Base-by-base conservation (phyloP, 2,113 vertebrate species). In the Nyctereutes procyonoides region DNA sequence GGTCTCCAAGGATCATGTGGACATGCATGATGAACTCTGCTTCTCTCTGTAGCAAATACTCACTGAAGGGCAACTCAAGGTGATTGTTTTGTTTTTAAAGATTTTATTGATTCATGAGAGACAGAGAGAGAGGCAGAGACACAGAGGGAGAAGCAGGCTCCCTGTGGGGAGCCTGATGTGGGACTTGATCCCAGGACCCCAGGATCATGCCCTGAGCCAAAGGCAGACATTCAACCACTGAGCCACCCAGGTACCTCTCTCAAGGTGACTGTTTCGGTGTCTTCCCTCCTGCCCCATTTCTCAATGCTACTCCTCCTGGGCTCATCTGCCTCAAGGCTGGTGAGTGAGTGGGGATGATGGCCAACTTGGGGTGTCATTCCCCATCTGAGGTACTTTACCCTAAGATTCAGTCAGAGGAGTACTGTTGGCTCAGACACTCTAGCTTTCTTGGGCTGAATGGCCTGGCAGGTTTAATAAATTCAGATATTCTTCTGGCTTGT, bases 231-330 rank as follows among this genome's bases (percentile, higher is more conserved):
- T n/a, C n/a, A n/a, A 69, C 67, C 8, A n/a, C 67, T 69, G 32
- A 17, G 8, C 67, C 67, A 69, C 67, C 67, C 32, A n/a, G 32
- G 32, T 16, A 3, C 9, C 32, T 32, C 3, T 19, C 32, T 32
- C 3, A 8, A 69, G 32, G 65, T 69, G 67, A 69, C 16, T n/a
- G 32, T 19, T 69, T 43, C 63, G 19, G 5, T 2, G 5, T 24
- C 14, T 7, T 82, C 0, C 19, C 13, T 28, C n/a, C 4, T 0
- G 8, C 19, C 26, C 19, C 19, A 8, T 17, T 9, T 2, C 43
- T 43, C 43, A 43, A 7, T 43, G 2, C n/a, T 11, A 4, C 26
- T 22, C 24, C 48, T 56, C 51, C 58, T 3, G 0, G 2, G 19
- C 5, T 30, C 35, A 2, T 71, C 77, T 32, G 48, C 86, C 17